These are phyloP conservation scores for Podiceps cristatus DNA, from an alignment of 2,113 vertebrate genomes.

Conservation along the genomic window DNA sequence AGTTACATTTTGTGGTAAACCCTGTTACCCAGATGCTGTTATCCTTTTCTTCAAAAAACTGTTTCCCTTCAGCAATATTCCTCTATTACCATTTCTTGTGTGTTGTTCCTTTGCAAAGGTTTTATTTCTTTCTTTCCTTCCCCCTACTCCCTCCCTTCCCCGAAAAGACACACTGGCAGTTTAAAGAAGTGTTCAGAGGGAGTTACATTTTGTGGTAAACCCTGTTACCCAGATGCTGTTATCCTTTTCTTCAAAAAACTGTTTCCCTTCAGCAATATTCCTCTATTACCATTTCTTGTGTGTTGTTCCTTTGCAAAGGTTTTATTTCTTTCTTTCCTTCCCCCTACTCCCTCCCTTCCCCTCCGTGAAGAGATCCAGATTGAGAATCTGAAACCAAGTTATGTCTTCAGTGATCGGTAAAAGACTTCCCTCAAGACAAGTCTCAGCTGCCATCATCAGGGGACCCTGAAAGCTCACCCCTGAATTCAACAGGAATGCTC, in stretches of 20 bases:
- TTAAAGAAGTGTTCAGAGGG: background rate
- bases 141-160: too few relatives aligned
- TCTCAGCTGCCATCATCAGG: background rate
- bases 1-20: background rate
- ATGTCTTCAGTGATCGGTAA: background rate
- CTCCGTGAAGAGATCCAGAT: background rate
- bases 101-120: background rate
- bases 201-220: background rate
- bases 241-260: background rate
- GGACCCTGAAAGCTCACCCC: background rate
- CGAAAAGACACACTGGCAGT: background rate
- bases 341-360: too few relatives aligned
- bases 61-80: background rate
- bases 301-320: background rate
- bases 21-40: background rate
- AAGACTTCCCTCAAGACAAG: background rate
- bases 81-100: background rate
- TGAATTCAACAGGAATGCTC: background rate
- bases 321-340: background rate
- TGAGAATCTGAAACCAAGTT: background rate
- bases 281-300: background rate
- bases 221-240: background rate
- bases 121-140: background rate
- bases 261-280: background rate
- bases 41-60: background rate